Base-by-base conservation (phyloP, 1,140 invertebrate species). In the Caenorhabditis inopinata region DNA sequence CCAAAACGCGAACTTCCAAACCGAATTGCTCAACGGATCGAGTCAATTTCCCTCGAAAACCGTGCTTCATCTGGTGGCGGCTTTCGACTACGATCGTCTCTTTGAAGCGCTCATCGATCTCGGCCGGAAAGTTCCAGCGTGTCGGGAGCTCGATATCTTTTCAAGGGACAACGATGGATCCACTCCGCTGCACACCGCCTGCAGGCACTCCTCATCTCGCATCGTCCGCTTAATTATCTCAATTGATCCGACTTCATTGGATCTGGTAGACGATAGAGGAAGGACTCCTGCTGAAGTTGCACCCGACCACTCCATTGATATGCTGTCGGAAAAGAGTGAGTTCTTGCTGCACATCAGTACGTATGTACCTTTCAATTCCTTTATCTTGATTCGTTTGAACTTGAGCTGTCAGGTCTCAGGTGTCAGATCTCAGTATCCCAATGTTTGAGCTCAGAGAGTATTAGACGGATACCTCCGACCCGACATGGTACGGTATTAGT, bases 231-330 rank as follows among this genome's bases (percentile, higher is more conserved):
- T 74, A n/a, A 75, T 58, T 27, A 58, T 25, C 18, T 79, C 49
- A 79, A 23, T 42, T 11, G 53, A 53, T 82, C 74, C 80, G 68
- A 81, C 47, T 78, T 81, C 83, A 78, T 48, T 53, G 62, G 81
- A 75, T 83, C 82, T 84, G 76, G 82, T 83, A 80, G 84, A 77
- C 45, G 42, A 53, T 27, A 23, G 62, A 48, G 78, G 80, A 53
- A 48, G 80, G 58, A 78, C 35, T n/a, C 38, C 75, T 7, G 78
- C 42, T 9, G 78, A 74, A n/a, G 29, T 80, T 74, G 79, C 47
- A 29, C 23, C 45, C 6, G 76, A 79, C 79, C 25, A 73, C 79
- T 48, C 45, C 47, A 16, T 76, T 76, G 49, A 83, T 78, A 38
- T 68, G 58, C 0, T 68, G 0, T 29, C 53, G n/a, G 82, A 80